These are phyloP conservation scores for Phoebastria nigripes DNA, from an alignment of 2,797 vertebrate species.

Conservation along the genomic window DNA sequence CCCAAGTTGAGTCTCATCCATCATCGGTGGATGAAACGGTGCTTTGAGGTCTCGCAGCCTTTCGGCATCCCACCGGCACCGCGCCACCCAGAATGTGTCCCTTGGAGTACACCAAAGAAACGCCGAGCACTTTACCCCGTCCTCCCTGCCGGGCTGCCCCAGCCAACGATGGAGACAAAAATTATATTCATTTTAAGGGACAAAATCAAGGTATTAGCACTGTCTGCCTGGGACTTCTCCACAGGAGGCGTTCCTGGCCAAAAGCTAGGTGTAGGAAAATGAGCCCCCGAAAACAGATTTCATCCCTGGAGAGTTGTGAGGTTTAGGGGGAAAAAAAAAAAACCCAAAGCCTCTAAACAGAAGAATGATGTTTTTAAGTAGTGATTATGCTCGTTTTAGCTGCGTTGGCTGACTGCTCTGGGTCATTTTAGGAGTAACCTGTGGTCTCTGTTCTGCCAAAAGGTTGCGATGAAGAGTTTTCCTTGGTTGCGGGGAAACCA, in stretches of 20 bases:
- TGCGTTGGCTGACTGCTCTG: neutral
- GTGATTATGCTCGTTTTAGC: neutral
- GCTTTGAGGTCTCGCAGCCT: neutral
- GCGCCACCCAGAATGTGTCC: neutral
- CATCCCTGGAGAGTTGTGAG: neutral
- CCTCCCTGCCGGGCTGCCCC: neutral
- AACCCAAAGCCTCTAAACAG: neutral
- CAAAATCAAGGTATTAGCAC: neutral
- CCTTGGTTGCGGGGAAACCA: constrained; percentile 48
- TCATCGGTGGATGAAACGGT: neutral
- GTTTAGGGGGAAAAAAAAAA: neutral
- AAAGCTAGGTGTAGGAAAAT: neutral
- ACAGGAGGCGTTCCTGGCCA: neutral
- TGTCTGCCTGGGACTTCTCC: neutral
- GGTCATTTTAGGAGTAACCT: neutral
- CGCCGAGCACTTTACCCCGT: constrained; percentile 40
- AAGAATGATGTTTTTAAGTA: neutral
- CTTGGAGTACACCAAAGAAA: constrained; percentile 73
- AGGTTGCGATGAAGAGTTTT: constrained; percentile 43
- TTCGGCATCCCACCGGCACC: neutral
- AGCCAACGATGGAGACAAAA: neutral
- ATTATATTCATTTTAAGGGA: neutral
- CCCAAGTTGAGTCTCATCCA: rapidly evolving
- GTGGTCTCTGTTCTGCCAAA: constrained; percentile 14
- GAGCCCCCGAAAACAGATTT: neutral